These are phyloP conservation scores for Tiliacea aurago DNA, from an alignment of 2,888 invertebrate species.

Conservation along the genomic window DNA sequence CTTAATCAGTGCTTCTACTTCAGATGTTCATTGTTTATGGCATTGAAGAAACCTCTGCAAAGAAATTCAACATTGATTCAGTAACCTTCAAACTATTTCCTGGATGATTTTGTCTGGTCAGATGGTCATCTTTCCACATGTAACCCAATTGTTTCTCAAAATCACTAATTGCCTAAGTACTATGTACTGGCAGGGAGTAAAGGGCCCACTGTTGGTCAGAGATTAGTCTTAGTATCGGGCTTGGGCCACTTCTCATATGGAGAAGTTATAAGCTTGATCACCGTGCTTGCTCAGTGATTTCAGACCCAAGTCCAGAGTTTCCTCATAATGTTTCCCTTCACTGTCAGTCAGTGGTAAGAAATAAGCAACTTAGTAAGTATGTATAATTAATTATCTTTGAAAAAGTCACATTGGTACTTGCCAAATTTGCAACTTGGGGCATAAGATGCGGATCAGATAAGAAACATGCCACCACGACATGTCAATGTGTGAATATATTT, in stretches of 20 bases:
- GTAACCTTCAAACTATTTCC: background rate
- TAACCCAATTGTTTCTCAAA: background rate
- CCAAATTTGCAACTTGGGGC: too few relatives aligned
- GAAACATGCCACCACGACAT: too few relatives aligned
- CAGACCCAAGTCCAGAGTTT: too few relatives aligned
- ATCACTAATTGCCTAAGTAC: background rate
- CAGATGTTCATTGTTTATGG: background rate
- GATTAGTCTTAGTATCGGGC: background rate
- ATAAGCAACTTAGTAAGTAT: too few relatives aligned
- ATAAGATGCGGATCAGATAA: too few relatives aligned
- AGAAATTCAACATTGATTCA: background rate
- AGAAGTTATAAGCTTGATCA: background rate
- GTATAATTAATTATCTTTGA: too few relatives aligned
- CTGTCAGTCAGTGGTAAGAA: too few relatives aligned
- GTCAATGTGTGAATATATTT: too few relatives aligned
- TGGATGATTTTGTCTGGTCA: background rate
- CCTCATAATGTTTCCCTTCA: too few relatives aligned
- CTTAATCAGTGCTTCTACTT: background rate
- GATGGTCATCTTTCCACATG: background rate
- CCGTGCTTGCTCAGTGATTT: too few relatives aligned
- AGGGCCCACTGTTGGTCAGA: background rate
- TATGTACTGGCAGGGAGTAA: background rate
- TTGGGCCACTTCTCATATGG: too few relatives aligned
- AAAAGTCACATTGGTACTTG: too few relatives aligned
- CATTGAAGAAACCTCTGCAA: background rate